Conservation (phyloP, 2,113 vertebrate genomes). For the Cynopterus brachyotis region DNA sequence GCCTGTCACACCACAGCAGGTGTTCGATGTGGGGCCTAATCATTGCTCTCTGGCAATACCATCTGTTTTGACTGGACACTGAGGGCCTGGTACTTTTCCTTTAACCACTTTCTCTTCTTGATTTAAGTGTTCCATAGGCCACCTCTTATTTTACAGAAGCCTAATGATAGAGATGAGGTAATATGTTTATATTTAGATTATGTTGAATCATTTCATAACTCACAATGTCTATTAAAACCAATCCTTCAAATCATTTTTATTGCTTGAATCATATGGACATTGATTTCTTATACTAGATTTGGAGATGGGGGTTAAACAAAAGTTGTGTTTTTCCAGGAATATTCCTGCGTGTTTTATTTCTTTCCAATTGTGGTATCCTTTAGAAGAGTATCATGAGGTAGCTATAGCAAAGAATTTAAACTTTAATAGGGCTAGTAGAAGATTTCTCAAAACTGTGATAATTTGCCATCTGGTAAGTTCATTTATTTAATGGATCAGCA, state of each 20-base stretch:
- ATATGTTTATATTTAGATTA: background rate
- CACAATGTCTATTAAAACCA: constrained; percentile 2
- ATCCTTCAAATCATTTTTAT: background rate
- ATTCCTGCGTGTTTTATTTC: background rate
- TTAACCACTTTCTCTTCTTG: background rate
- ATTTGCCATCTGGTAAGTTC: constrained; percentile 26
- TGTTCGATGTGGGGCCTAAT: background rate
- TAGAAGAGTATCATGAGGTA: background rate
- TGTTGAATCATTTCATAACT: background rate
- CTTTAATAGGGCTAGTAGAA: background rate
- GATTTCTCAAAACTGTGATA: background rate
- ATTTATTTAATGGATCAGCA: constrained; percentile 18
- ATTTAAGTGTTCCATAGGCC: background rate
- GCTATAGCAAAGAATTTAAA: background rate
- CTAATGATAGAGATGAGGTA: constrained; percentile 28
- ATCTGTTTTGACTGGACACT: background rate
- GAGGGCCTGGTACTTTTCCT: background rate
- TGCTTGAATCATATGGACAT: background rate
- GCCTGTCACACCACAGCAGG: background rate
- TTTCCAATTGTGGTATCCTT: background rate
- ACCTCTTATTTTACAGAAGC: background rate
- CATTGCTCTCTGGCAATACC: background rate
- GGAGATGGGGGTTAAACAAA: background rate
- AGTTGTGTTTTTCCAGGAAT: constrained; percentile 1
- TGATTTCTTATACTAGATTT: background rate